Base-by-base conservation (phyloP, 2,888 invertebrate species). In the Xanthia togata region DNA sequence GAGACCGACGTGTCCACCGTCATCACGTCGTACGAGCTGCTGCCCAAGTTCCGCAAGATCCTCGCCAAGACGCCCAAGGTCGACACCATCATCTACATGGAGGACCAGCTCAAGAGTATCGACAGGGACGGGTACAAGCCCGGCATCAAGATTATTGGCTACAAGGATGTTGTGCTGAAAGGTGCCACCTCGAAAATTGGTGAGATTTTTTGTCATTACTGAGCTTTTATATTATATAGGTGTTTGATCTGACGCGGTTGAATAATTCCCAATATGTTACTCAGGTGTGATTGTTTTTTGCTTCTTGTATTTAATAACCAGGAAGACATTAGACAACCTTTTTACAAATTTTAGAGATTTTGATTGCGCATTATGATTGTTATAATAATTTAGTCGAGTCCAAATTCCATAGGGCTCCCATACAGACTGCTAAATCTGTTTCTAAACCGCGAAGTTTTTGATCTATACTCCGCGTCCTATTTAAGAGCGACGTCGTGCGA, bases 1-100 rank as follows among this genome's bases (percentile, higher is more conserved):
- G 99, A 99, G 97, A 99, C 99, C 0, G 99, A 99, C 93, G 99
- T 99, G 0, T 98, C 98, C 65, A 98, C 98, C 14, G 98, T 99
- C 57, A 98, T 99, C 92, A 99, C 99, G 31, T 98, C 99, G 50
- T 98, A 98, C 94, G 99, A 99, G 81, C 97, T 99, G 76, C 96
- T 99, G 93, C 98, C 98, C 68, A 99, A 99, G 96, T 98, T 99
- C 95, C 98, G 97, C 94, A 97, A 97, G 84, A 97, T 99, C 85
- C 96, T 99, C 65, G 94, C 95, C 0, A 96, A 97, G 89, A 98
- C 98, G 57, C 98, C 98, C 0, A 89, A 87, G n/a, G 98, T 99
- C 1, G 97, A 98, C 89, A 98, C 98, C 77, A 97, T 99, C 82
- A 97, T 99, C 89, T 99, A 97, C 93, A 98, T 99, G 98, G 98